Conservation (phyloP, 2,113 vertebrate species). For the Trematomus loennbergii region DNA sequence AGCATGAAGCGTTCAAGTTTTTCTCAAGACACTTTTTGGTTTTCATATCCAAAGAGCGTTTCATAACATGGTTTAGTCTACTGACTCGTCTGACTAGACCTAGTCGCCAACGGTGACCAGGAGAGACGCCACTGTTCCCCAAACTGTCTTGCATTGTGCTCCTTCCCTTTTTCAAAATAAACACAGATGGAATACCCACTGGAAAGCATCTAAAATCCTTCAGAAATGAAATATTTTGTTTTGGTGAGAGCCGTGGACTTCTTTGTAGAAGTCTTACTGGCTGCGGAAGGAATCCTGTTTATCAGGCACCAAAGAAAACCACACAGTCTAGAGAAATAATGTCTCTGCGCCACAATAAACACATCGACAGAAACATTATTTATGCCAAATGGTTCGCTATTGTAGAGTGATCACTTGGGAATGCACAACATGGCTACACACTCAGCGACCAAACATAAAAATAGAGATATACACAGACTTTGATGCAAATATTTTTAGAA, state of each 20-base stretch:
- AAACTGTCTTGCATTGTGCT: slow-evolving; percentile 16
- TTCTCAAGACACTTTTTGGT: too few species aligned
- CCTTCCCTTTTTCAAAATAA: slow-evolving; percentile 37
- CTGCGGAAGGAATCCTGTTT: slow-evolving; percentile 54
- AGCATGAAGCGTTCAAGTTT: not conserved
- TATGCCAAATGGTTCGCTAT: slow-evolving; percentile 1
- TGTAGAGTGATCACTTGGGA: not conserved
- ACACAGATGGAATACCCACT: slow-evolving; percentile 26
- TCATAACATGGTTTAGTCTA: slow-evolving; percentile 53
- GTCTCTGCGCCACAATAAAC: slow-evolving; percentile 35
- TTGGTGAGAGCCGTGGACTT: slow-evolving; percentile 23
- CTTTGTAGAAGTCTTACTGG: slow-evolving; percentile 23
- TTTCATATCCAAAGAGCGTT: slow-evolving; percentile 22
- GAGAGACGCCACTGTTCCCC: slow-evolving; percentile 20
- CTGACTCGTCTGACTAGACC: not conserved
- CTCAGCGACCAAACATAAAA: not conserved
- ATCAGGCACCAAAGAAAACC: slow-evolving; percentile 42
- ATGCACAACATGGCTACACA: not conserved
- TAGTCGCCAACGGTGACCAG: slow-evolving; percentile 12
- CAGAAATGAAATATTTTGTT: slow-evolving; percentile 47
- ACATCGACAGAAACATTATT: slow-evolving; percentile 16
- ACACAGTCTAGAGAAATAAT: slow-evolving; percentile 35
- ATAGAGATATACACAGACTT: not conserved
- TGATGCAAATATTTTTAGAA: not conserved
- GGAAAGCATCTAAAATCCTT: slow-evolving; percentile 25